phyloP scores from a whole-genome alignment of 2,888 invertebrate genomes.

The Harpalus rufipes region DNA sequence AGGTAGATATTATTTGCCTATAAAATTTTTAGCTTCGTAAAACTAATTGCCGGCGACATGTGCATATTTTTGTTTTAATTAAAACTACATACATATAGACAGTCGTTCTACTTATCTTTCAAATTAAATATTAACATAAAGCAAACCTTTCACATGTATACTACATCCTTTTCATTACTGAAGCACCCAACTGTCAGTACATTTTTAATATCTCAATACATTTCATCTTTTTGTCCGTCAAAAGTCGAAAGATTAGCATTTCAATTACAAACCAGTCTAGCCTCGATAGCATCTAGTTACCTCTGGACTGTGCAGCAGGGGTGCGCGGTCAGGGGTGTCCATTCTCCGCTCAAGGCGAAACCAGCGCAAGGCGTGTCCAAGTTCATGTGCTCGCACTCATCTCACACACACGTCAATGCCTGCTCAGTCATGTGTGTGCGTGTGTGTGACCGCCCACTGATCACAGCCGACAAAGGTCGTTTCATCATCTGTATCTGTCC shows the following conservation, averaged over 20 bases:
- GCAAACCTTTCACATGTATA: too few relatives aligned
- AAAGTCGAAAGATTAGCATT: conserved; percentile 57
- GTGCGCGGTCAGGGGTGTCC: conserved; percentile 10
- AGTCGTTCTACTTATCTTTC: too few relatives aligned
- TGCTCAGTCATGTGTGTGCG: neutral
- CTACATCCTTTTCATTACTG: too few relatives aligned
- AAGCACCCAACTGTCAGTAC: neutral
- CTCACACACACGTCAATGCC: conserved; percentile 11
- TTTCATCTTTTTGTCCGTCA: conserved; percentile 11
- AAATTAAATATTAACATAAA: too few relatives aligned
- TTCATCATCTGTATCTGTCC: neutral
- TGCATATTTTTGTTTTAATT: too few relatives aligned
- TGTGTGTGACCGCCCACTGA: conserved; percentile 3
- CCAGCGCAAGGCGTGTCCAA: conserved; percentile 44
- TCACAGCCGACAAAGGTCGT: neutral
- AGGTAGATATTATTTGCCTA: too few relatives aligned
- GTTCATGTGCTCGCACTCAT: conserved; percentile 36
- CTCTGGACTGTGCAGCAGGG: conserved; percentile 1
- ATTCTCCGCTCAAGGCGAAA: conserved; percentile 25
- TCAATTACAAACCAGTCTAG: conserved; percentile 59
- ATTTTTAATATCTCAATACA: neutral
- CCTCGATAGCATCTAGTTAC: conserved; percentile 28
- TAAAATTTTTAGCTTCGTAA: too few relatives aligned
- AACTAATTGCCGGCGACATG: too few relatives aligned
- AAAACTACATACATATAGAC: too few relatives aligned